Conservation (phyloP, 2,113 vertebrate species). For the Psilopsiagon aurifrons region DNA sequence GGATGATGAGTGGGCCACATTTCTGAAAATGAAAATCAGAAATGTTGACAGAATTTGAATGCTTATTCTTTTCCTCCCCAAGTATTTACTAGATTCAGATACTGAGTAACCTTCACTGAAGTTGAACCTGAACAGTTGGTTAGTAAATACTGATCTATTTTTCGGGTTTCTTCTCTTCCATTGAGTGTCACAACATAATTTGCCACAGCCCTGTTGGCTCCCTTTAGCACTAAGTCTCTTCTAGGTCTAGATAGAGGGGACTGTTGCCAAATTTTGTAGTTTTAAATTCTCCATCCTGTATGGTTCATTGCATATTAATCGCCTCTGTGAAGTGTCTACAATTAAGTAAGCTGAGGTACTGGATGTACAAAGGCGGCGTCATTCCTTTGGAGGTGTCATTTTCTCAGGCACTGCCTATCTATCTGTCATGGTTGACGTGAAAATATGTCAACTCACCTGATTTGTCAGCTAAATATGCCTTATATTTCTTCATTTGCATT, state of each 20-base stretch:
- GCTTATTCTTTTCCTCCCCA: background rate
- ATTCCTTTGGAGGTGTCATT: slow-evolving; percentile 18
- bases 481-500: background rate
- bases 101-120: background rate
- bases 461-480: slow-evolving; percentile 26
- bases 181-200: background rate
- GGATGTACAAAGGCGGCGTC: slow-evolving; percentile 16
- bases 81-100: background rate
- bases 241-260: background rate
- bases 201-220: background rate
- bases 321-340: background rate
- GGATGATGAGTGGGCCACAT: background rate
- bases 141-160: background rate
- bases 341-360: slow-evolving; percentile 34
- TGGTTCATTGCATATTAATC: slow-evolving; percentile 30
- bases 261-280: background rate
- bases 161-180: background rate
- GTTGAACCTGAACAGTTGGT: background rate
- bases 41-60: background rate
- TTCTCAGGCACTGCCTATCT: slow-evolving; percentile 38
- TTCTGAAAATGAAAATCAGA: slow-evolving; percentile 44
- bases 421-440: slow-evolving; percentile 7
- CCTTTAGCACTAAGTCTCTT: background rate
- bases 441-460: slow-evolving; percentile 13
- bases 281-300: background rate